A percentile compares a stretch with the other conserved stretches of the same genome.
Conservation (phyloP, 2,113 vertebrate genomes). For the Ornithorhynchus anatinus region DNA sequence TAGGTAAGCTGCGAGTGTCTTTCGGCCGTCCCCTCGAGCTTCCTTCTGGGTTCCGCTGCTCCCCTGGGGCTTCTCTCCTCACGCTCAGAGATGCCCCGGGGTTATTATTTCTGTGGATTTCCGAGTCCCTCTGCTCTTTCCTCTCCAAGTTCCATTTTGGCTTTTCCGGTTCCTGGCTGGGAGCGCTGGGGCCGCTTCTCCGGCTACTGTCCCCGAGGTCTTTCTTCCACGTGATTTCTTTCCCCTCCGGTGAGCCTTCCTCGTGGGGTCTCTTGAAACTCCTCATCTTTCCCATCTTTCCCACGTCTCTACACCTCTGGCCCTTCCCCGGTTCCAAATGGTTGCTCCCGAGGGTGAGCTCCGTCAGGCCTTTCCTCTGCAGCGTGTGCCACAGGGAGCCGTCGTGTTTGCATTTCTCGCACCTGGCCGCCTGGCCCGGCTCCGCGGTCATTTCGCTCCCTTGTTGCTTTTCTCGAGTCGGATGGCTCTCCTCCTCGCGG, state of each 20-base stretch:
- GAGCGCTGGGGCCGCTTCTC: conserved; percentile 26
- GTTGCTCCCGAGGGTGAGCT: conserved; percentile 43
- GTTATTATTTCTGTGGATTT: conserved; percentile 42
- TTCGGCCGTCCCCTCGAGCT: conserved; percentile 49
- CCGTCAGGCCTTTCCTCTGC: conserved; percentile 45
- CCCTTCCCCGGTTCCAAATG: conserved; percentile 29
- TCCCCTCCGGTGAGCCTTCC: conserved; percentile 32
- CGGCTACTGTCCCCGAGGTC: conserved; percentile 37
- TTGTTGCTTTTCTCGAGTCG: conserved; percentile 47
- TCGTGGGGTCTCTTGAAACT: conserved; percentile 51
- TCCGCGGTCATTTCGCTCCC: conserved; percentile 57
- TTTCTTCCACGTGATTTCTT: conserved; percentile 46
- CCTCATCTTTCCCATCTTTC: conserved; percentile 57
- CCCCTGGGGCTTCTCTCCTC: conserved; percentile 54
- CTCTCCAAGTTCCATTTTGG: conserved; percentile 47
- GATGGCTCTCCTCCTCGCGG: conserved; percentile 34
- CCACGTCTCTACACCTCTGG: conserved; percentile 17
- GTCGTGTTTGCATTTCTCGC: conserved; percentile 68
- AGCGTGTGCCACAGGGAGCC: conserved; percentile 51
- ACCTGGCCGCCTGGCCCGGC: conserved; percentile 48
- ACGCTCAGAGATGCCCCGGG: conserved; percentile 46
- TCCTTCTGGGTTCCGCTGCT: conserved; percentile 20
- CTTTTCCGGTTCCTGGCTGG: conserved; percentile 50
- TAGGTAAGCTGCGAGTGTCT: conserved; percentile 28
- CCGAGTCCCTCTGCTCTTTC: conserved; percentile 44